Evolutionary conservation across 2,113 vertebrate genomes (phyloP).

Genomic region (Cryptomyrus ogoouensis): DNA sequence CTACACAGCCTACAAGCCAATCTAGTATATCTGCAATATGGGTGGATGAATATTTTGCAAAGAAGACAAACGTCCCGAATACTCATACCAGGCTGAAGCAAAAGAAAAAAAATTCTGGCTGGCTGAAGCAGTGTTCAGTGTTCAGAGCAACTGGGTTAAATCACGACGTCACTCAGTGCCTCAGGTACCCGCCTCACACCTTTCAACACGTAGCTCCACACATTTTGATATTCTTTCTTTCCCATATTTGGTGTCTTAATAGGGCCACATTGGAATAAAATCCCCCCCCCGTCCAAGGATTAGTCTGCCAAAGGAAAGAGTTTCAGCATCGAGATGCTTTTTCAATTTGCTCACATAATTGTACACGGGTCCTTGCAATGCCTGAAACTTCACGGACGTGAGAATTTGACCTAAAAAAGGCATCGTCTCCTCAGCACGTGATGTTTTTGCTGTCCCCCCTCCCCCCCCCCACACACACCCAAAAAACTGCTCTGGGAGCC

Average conservation of each 20-base stretch:
- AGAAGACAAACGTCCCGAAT: not conserved
- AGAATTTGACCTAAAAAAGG: not conserved
- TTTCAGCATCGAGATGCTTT: conserved; percentile 18
- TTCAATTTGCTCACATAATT: conserved; percentile 32
- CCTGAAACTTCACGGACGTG: not conserved
- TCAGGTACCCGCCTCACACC: not conserved
- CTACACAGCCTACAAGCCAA: not conserved
- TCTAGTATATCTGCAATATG: not conserved
- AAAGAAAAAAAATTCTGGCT: not conserved
- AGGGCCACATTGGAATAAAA: conserved; percentile 8
- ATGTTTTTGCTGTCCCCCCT: not conserved
- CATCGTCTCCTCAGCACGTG: not conserved
- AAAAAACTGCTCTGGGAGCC: not conserved
- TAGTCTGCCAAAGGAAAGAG: conserved; percentile 15
- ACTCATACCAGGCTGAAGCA: not conserved
- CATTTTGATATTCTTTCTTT: conserved; percentile 26
- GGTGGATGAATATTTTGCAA: not conserved
- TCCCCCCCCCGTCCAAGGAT: conserved; percentile 27
- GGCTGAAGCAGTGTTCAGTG: not conserved
- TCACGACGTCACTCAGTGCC: not conserved
- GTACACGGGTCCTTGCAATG: not conserved
- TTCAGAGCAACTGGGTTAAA: not conserved
- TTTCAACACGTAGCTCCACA: conserved; percentile 21
- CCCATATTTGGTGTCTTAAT: conserved; percentile 36
- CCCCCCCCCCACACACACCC: not conserved